Percentiles rank a stretch among this genome's conserved stretches.
phyloP scores from a whole-genome alignment of 2,888 invertebrate genomes.

The Eutolmus rufibarbis region DNA sequence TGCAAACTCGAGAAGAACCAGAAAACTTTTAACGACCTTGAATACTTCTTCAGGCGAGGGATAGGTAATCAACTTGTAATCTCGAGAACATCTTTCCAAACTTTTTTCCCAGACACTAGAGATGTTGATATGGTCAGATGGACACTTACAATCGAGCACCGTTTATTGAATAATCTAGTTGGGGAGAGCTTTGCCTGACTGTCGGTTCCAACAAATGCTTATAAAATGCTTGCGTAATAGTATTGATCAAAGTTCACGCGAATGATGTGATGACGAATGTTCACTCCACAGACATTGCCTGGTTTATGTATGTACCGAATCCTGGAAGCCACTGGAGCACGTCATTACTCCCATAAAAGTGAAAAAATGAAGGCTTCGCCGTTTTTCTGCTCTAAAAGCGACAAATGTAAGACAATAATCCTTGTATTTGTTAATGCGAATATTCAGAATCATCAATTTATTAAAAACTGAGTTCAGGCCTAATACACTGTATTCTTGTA shows the following conservation, averaged over 20 bases:
- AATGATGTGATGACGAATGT: neutral
- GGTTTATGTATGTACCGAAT: neutral
- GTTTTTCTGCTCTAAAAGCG: neutral
- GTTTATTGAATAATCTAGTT: neutral
- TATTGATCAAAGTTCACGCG: neutral
- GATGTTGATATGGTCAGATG: conserved; percentile 2
- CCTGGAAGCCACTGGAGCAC: neutral
- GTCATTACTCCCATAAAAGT: neutral
- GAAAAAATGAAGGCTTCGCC: neutral
- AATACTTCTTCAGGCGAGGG: conserved; percentile 5
- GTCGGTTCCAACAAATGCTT: neutral
- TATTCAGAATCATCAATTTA: neutral
- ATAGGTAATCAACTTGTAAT: conserved; percentile 29
- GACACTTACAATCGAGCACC: neutral
- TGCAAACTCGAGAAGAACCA: conserved; percentile 13
- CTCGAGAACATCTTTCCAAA: neutral
- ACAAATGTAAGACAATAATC: neutral
- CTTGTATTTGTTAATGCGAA: neutral
- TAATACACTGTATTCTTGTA: neutral
- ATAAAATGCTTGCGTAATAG: neutral
- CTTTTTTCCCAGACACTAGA: conserved; percentile 13
- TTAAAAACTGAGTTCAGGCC: neutral
- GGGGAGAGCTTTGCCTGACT: neutral
- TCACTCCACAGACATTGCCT: neutral
- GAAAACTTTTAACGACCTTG: conserved; percentile 31